Evolutionary conservation across 2,797 vertebrate species (phyloP).

Genomic region (Cirrhinus molitorella): DNA sequence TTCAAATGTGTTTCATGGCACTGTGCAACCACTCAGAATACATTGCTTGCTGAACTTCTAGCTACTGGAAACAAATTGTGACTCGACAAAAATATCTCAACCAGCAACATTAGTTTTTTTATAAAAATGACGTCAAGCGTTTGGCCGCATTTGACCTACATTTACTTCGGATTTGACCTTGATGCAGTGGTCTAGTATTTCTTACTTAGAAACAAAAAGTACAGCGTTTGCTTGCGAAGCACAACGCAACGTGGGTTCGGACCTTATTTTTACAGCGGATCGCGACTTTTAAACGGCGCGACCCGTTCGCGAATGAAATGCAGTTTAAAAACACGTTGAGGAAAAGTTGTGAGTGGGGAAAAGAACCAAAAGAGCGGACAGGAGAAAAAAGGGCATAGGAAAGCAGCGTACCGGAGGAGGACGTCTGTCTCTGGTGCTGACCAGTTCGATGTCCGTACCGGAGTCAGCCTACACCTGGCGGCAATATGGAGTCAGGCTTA

Average conservation of each 20-base stretch:
- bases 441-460: slow-evolving; percentile 61
- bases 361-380: slow-evolving; percentile 34
- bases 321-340: slow-evolving; percentile 4
- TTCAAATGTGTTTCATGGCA: slow-evolving; percentile 41
- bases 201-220: background rate
- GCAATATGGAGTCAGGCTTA: slow-evolving; percentile 77
- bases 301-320: background rate
- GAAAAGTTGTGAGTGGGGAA: slow-evolving; percentile 12
- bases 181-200: background rate
- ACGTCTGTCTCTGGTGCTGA: slow-evolving; percentile 60
- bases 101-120: background rate
- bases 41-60: background rate
- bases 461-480: slow-evolving; percentile 72
- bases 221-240: background rate
- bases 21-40: background rate
- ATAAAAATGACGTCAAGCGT: background rate
- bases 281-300: slow-evolving; percentile 16
- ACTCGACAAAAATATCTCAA: slow-evolving; percentile 26
- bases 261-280: slow-evolving; percentile 7
- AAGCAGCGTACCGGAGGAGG: slow-evolving; percentile 75
- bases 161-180: slow-evolving; percentile 4
- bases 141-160: background rate
- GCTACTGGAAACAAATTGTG: slow-evolving; percentile 30
- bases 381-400: slow-evolving; percentile 58
- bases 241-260: background rate